These are phyloP conservation scores for Notothenia coriiceps DNA, from an alignment of 2,113 vertebrate genomes.

Conservation along the genomic window DNA sequence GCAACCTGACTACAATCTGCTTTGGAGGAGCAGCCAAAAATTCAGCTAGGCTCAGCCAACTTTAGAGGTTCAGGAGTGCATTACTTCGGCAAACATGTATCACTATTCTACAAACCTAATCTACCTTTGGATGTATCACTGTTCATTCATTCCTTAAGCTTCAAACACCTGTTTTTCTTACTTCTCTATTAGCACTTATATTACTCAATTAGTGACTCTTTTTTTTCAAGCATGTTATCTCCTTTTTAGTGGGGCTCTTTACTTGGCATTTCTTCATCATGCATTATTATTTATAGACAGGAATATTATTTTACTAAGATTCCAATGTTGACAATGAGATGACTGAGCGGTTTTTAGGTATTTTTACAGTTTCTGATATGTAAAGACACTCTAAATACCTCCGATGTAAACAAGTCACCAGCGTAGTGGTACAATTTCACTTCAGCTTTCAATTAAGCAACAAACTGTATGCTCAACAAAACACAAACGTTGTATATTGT, in stretches of 20 bases:
- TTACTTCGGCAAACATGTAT: constrained; percentile 21
- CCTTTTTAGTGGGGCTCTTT: neutral
- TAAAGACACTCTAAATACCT: neutral
- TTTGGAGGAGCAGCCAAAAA: constrained; percentile 10
- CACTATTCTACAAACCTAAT: neutral
- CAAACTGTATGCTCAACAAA: neutral
- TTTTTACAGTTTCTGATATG: neutral
- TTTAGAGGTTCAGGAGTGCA: constrained; percentile 9
- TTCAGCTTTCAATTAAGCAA: neutral
- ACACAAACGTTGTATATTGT: neutral
- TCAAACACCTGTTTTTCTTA: neutral
- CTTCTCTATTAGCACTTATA: neutral
- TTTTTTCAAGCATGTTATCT: neutral
- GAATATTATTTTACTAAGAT: neutral
- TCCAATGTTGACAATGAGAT: neutral
- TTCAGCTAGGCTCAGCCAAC: neutral
- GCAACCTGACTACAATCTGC: neutral
- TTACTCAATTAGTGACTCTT: neutral
- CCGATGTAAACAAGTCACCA: neutral
- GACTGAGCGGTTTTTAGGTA: neutral
- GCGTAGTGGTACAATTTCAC: neutral
- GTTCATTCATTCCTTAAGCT: too few species aligned
- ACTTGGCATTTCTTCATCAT: neutral
- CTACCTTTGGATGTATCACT: neutral
- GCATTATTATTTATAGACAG: neutral